Evolutionary conservation across 2,888 invertebrate species (phyloP), one percentile per base, ranked within the genome.

Genomic region (Hetaerina titia): DNA sequence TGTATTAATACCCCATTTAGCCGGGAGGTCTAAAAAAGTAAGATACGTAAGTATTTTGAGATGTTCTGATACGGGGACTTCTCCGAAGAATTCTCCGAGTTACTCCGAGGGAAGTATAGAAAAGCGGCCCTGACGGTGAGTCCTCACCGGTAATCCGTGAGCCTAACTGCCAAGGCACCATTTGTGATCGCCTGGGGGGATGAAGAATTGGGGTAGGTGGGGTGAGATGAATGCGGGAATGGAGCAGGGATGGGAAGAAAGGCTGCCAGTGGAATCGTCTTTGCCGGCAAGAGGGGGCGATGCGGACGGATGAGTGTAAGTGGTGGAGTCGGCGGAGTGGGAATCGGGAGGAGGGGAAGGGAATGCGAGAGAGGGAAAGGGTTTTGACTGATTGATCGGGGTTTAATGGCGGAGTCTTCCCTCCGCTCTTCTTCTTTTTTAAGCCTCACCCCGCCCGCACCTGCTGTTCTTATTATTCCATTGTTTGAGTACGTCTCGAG

Each of bases 371-470:
- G 87, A 87, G 31, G 63, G 90, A 60, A 92, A 69, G 64, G 92
- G 92, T 63, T 92, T 92, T 19, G 56, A 31, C 92, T 92, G 92
- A 92, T 92, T 92, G 92, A 92, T 92, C 69, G 92, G 69, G 92
- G 74, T 92, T 92, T 92, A 92, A 92, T 74, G 57, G 69, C 92
- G 69, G 22, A 92, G 31, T 56, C 58, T 90, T 89, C 89, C 56
- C 89, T 31, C 25, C 81, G 25, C 81, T 25, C 81, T 81, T 45
- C 45, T 45, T 45, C 81, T 22, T 81, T 63, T 90, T 92, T 64
- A 22, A 92, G 69, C 69, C 92, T 56, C 45, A 64, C 92, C 92
- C 56, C n/a, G 92, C 69, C 45, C 69, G 56, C 92, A 92, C 92
- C 92, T 92, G 92, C 69, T 57, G 56, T 56, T 92, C 69, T 69